Conservation (phyloP, 1,140 invertebrate species). For the Drosophila melanica region DNA sequence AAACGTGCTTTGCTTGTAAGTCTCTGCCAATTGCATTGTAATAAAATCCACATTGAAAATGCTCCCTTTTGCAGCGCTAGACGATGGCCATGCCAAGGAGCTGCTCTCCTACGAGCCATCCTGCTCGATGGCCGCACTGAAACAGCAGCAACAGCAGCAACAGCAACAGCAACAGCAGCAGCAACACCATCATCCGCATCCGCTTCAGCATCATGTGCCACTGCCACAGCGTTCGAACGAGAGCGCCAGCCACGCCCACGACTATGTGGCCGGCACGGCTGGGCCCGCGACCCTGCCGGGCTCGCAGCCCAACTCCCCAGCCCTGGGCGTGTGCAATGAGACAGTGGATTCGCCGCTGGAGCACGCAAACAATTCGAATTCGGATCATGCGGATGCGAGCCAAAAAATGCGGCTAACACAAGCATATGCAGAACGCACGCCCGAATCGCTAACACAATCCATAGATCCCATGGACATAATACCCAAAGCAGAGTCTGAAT, state of each 20-base stretch:
- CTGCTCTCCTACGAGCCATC: conserved; percentile 75
- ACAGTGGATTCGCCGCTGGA: conserved; percentile 64
- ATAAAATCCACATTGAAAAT: conserved; percentile 80
- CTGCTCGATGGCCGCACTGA: conserved; percentile 64
- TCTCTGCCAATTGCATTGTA: conserved; percentile 72
- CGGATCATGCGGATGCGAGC: conserved; percentile 54
- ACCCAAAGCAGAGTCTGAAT: conserved; percentile 74
- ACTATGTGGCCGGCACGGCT: conserved; percentile 39
- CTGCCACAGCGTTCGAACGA: conserved; percentile 72
- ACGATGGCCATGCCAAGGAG: conserved; percentile 71
- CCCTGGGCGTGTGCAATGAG: conserved; percentile 56
- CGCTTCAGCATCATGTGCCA: conserved; percentile 56
- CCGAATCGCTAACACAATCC: conserved; percentile 69
- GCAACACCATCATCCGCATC: conserved; percentile 35
- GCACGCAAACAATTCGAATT: conserved; percentile 63
- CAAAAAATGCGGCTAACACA: conserved; percentile 65
- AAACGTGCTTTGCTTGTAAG: conserved; percentile 80
- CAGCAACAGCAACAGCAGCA: conserved; percentile 28
- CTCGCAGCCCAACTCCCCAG: conserved; percentile 66
- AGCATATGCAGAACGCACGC: conserved; percentile 60
- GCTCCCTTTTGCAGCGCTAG: conserved; percentile 75
- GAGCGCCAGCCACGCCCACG: conserved; percentile 63
- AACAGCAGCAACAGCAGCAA: conserved; percentile 57
- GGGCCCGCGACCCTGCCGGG: conserved; percentile 18
- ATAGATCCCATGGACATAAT: conserved; percentile 80